phyloP scores from a whole-genome alignment of 2,113 vertebrate species.

The Lampris megalopsis region DNA sequence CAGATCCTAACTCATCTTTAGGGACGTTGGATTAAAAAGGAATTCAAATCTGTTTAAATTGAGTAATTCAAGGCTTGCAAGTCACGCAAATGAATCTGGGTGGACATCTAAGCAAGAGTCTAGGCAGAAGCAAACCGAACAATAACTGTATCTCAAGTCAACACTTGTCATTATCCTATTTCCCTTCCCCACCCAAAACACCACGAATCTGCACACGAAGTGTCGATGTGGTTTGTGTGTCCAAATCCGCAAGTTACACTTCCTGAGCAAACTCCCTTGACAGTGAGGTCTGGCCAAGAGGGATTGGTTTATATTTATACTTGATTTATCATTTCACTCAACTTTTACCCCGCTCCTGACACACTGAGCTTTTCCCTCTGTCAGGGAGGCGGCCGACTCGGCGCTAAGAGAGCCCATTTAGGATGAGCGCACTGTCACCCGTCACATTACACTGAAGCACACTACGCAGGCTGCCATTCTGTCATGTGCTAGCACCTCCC shows the following conservation, averaged over 20 bases:
- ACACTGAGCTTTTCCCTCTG: too few species aligned
- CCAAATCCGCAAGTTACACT: not conserved
- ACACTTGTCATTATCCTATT: not conserved
- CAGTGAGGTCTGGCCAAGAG: slow-evolving; percentile 5
- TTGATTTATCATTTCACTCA: slow-evolving; percentile 33
- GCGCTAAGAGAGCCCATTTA: slow-evolving; percentile 6
- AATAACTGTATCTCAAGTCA: too few species aligned
- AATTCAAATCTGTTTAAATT: not conserved
- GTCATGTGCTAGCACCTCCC: too few species aligned
- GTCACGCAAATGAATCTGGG: too few species aligned
- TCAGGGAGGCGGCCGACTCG: not conserved
- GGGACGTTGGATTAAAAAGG: not conserved
- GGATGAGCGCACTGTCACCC: not conserved
- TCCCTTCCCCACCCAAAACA: not conserved
- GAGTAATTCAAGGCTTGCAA: too few species aligned
- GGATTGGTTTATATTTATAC: not conserved
- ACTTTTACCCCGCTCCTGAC: not conserved
- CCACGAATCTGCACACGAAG: not conserved
- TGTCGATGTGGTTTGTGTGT: slow-evolving; percentile 16
- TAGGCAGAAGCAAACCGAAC: not conserved
- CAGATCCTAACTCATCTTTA: not conserved
- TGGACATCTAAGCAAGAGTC: not conserved
- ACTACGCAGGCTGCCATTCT: slow-evolving; percentile 17
- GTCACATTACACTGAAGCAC: slow-evolving; percentile 18
- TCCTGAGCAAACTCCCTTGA: not conserved